Conservation (phyloP, 2,113 vertebrate species). For the Gobius niger region DNA sequence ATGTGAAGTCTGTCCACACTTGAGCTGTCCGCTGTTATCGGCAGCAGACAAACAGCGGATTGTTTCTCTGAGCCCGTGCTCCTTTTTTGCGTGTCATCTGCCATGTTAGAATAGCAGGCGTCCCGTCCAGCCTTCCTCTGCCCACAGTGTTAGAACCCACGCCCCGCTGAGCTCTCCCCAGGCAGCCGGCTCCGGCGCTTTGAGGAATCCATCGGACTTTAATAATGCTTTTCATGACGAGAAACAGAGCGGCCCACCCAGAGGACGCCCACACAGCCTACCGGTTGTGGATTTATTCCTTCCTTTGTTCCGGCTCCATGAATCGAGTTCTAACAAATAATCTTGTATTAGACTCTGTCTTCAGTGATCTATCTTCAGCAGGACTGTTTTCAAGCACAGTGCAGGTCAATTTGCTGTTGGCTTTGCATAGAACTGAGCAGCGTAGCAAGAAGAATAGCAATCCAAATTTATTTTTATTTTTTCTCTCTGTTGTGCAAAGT, state of each 20-base stretch:
- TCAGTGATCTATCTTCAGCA: background rate
- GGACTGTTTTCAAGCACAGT: too few species aligned
- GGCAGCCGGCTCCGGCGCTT: slow-evolving; percentile 10
- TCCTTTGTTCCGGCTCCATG: slow-evolving; percentile 1
- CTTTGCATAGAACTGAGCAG: too few species aligned
- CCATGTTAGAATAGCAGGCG: slow-evolving; percentile 4
- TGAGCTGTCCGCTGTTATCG: background rate
- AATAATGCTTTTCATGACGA: slow-evolving; percentile 28
- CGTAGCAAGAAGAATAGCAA: too few species aligned
- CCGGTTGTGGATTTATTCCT: slow-evolving; percentile 10
- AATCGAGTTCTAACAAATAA: background rate
- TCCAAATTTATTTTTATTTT: too few species aligned
- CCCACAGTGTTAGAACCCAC: slow-evolving; percentile 9
- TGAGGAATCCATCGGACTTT: slow-evolving; percentile 2
- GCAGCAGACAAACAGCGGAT: background rate
- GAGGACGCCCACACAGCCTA: slow-evolving; percentile 14
- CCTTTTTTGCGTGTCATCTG: slow-evolving; percentile 6
- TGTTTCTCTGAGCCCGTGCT: slow-evolving; percentile 8
- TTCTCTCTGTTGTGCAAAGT: too few species aligned
- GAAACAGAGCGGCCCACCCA: slow-evolving; percentile 19
- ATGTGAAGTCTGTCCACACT: background rate
- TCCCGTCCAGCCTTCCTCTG: background rate
- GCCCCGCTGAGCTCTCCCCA: background rate
- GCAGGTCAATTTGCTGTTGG: too few species aligned
- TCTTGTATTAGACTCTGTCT: background rate